Percentiles rank a stretch among this genome's conserved stretches.
phyloP scores from a whole-genome alignment of 2,888 invertebrate genomes.

The Catocala sponsa region DNA sequence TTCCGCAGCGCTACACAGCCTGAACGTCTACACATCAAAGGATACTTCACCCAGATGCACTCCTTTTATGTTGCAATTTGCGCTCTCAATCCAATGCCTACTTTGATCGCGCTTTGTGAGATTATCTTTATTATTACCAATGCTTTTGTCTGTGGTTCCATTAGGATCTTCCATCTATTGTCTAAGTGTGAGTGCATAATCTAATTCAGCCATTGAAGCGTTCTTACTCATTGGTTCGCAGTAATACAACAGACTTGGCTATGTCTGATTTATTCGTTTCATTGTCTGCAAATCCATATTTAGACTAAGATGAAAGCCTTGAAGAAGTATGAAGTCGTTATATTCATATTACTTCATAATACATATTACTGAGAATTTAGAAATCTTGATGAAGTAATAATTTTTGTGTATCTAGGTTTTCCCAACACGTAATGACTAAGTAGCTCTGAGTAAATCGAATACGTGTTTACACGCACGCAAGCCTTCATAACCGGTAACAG shows the following conservation, averaged over 20 bases:
- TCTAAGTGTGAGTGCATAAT: conserved; percentile 2
- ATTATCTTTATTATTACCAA: conserved; percentile 41
- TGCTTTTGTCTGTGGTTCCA: conserved; percentile 9
- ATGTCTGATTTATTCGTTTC: background rate
- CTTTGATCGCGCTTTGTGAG: conserved; percentile 42
- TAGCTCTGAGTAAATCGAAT: conserved; percentile 14
- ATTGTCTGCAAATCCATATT: background rate
- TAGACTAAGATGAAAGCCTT: background rate
- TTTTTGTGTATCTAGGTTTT: conserved; percentile 5
- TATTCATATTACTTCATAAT: no score
- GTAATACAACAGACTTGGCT: background rate
- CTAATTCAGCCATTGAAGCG: conserved; percentile 10
- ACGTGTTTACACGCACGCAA: conserved; percentile 29
- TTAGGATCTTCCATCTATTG: conserved; percentile 7
- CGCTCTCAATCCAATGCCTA: conserved; percentile 39
- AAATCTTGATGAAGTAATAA: background rate
- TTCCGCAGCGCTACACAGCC: conserved; percentile 33
- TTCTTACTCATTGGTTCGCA: background rate
- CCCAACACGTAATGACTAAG: conserved; percentile 9
- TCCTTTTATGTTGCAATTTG: conserved; percentile 47
- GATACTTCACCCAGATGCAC: conserved; percentile 25
- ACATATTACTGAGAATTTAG: no score
- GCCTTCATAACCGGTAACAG: conserved; percentile 24
- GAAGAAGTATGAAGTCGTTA: no score
- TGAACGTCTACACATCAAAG: conserved; percentile 45